A percentile compares a stretch with the other conserved stretches of the same genome.
Conservation (phyloP, 2,113 vertebrate species). For the Tenebrosternarchus preto region DNA sequence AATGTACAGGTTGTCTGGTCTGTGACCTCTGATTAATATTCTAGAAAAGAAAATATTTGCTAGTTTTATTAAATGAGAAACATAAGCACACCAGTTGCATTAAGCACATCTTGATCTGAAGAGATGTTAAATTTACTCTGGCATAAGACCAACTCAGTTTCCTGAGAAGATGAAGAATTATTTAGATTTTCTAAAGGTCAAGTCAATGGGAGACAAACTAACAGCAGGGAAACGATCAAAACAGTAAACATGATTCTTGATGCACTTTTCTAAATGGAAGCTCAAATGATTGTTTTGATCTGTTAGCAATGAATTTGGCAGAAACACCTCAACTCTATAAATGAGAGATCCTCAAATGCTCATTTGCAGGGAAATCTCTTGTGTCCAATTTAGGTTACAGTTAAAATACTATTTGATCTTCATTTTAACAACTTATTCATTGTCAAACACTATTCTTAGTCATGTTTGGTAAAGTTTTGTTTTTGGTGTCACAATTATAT, state of each 20-base stretch:
- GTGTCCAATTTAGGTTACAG: no score
- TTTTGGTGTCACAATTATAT: neutral
- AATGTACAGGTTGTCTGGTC: no score
- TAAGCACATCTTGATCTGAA: neutral
- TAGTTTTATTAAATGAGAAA: neutral
- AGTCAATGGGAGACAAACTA: neutral
- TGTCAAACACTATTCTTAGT: no score
- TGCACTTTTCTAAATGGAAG: neutral
- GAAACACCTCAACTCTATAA: no score
- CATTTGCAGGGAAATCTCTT: no score
- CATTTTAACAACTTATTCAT: no score
- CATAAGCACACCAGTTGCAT: neutral
- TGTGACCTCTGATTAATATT: no score
- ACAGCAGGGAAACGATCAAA: neutral
- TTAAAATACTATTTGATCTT: no score
- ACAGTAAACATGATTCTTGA: neutral
- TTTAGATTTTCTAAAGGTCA: slow-evolving; percentile 11
- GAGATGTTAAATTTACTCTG: neutral
- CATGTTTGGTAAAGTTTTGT: no score
- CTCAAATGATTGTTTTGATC: neutral
- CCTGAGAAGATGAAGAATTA: slow-evolving; percentile 12
- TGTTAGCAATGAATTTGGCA: no score
- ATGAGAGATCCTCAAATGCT: no score
- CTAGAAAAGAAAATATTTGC: no score
- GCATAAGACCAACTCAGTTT: neutral